Conservation (phyloP, 1,140 invertebrate genomes). For the Tetranychus cinnabarinus region DNA sequence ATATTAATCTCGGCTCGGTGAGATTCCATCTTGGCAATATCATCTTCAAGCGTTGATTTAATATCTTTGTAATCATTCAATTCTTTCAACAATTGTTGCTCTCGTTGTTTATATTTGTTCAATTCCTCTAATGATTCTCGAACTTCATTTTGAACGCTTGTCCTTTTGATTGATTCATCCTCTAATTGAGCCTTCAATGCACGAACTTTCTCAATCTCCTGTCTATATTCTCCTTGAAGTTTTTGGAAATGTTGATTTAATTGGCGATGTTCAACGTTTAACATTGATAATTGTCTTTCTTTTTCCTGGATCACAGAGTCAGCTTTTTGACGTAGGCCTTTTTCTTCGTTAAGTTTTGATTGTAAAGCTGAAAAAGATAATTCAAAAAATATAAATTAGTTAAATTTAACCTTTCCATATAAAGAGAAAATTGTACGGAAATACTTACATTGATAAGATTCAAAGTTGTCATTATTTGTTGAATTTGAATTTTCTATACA, state of each 20-base stretch:
- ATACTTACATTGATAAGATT: not conserved
- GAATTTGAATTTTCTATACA: not conserved
- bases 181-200: conserved; percentile 58
- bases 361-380: conserved; percentile 32
- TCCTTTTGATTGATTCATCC: conserved; percentile 59
- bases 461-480: not conserved
- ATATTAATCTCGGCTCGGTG: conserved; percentile 6
- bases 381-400: not conserved
- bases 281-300: conserved; percentile 75
- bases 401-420: too few relatives aligned
- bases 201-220: conserved; percentile 62
- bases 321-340: conserved; percentile 49
- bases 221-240: conserved; percentile 59
- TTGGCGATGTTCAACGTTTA: conserved; percentile 74
- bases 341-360: conserved; percentile 70
- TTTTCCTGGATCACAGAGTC: conserved; percentile 65
- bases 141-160: conserved; percentile 41
- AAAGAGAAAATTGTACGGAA: not conserved
- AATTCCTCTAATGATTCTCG: conserved; percentile 41
- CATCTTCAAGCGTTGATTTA: conserved; percentile 47
- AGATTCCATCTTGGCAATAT: conserved; percentile 50
- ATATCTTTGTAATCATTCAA: conserved; percentile 40
- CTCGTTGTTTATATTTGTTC: conserved; percentile 41
- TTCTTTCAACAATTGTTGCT: conserved; percentile 47
- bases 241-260: conserved; percentile 70